Evolutionary conservation across 2,888 invertebrate genomes (phyloP).

Genomic region (Sceliomorpha sp.): DNA sequence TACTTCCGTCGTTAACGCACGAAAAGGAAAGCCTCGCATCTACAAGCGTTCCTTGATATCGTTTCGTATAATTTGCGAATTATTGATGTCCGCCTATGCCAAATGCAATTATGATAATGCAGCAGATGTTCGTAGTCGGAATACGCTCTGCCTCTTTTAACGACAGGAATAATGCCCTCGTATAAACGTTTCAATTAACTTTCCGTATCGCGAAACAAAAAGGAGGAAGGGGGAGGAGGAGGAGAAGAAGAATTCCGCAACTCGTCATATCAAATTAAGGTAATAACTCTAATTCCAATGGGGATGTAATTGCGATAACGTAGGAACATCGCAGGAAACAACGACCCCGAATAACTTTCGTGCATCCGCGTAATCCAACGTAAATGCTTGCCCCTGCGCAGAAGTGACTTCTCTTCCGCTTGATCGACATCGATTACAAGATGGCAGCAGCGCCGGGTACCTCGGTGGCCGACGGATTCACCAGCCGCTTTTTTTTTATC

Average conservation of each 20-base stretch:
- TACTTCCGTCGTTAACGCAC: slow-evolving; percentile 56
- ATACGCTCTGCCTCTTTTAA: slow-evolving; percentile 33
- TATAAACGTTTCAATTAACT: slow-evolving; percentile 21
- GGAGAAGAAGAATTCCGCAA: too few relatives aligned
- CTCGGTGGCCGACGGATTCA: slow-evolving; percentile 11
- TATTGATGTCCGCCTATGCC: slow-evolving; percentile 53
- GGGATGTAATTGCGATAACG: too few relatives aligned
- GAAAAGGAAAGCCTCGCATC: slow-evolving; percentile 47
- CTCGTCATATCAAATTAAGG: too few relatives aligned
- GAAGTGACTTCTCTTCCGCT: slow-evolving; percentile 70
- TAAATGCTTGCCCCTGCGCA: slow-evolving; percentile 68
- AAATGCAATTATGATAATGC: slow-evolving; percentile 54
- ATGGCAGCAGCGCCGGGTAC: slow-evolving; percentile 69
- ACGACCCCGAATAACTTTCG: too few relatives aligned
- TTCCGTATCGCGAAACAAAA: too few relatives aligned
- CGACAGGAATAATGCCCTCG: slow-evolving; percentile 16
- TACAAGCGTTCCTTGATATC: slow-evolving; percentile 56
- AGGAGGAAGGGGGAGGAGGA: too few relatives aligned
- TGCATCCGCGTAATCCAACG: too few relatives aligned
- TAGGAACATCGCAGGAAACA: too few relatives aligned
- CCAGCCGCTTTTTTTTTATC: slow-evolving; percentile 62
- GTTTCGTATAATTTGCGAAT: slow-evolving; percentile 65
- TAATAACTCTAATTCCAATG: too few relatives aligned
- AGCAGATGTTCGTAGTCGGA: slow-evolving; percentile 43
- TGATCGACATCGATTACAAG: slow-evolving; percentile 78